A percentile compares a stretch with the other conserved stretches of the same genome.
These are phyloP conservation scores for Drosophila rubida DNA, from an alignment of 2,888 invertebrate genomes.

Conservation along the genomic window DNA sequence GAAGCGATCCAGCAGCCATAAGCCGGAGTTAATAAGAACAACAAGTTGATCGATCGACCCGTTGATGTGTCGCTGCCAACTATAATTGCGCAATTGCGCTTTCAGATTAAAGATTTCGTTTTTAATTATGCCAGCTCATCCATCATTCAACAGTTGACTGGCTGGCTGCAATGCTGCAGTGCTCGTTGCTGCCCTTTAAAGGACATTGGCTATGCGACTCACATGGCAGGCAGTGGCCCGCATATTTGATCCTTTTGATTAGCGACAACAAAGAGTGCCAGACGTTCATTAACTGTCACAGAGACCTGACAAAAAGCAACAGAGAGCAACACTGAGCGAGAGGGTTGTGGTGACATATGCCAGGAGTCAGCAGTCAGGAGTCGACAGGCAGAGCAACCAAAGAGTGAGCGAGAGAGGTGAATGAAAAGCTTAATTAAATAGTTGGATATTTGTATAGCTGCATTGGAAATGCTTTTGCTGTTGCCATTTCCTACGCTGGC, in stretches of 20 bases:
- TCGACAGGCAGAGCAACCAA: no score
- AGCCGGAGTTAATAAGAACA: neutral
- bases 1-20: no score
- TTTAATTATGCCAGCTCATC: constrained; percentile 26
- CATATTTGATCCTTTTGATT: constrained; percentile 57
- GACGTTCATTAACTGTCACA: constrained; percentile 73
- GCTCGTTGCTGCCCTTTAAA: constrained; percentile 14
- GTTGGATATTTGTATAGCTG: constrained; percentile 33
- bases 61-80: no score
- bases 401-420: constrained; percentile 28
- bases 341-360: constrained; percentile 48
- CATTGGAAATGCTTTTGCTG: constrained; percentile 44
- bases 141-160: constrained; percentile 39
- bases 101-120: neutral
- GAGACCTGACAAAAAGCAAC: constrained; percentile 46
- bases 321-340: neutral
- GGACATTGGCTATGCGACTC: constrained; percentile 59
- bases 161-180: constrained; percentile 15
- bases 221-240: constrained; percentile 38
- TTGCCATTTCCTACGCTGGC: neutral
- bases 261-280: constrained; percentile 58
- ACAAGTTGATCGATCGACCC: neutral
- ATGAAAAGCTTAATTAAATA: constrained; percentile 69
- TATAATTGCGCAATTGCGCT: neutral
- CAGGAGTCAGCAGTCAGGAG: constrained; percentile 29